Evolutionary conservation across 2,888 invertebrate genomes (phyloP), one percentile per base, ranked within the genome.

Genomic region (Tenthredo livida): DNA sequence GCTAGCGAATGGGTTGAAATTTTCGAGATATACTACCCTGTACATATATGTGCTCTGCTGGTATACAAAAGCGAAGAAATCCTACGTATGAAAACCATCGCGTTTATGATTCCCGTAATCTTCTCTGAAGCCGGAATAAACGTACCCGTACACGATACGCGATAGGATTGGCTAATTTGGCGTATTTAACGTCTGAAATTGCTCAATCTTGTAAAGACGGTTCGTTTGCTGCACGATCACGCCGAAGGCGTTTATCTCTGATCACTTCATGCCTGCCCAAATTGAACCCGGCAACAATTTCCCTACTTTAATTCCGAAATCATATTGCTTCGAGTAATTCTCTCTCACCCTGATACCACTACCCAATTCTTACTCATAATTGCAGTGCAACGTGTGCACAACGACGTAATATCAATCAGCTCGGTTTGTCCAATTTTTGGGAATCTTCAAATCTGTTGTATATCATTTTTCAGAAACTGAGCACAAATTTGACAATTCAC

Each of bases 121-220:
- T 70, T 37, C 37, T 70, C 70, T 17, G 7, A 5, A 17, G n/a
- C 21, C 25, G 61, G 12, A 25, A 10, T n/a, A n/a, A 10, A 25
- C 25, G 25, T 61, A 61, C 25, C 25, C 25, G 12, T 61, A 25
- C 25, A 61, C 25, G 61, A 61, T 29, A 70, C 70, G 37, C 70
- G 37, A 73, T 43, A 43, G 72, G 40, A 73, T 40, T 73, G 72
- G 72, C 40, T 73, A 73, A 73, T 73, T 73, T 73, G 12, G 72
- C 72, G 72, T 73, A 73, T 73, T 73, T 73, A 73, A 40, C 72
- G 25, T 73, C 43, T 73, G 72, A 73, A 73, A 73, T 73, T 73
- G 72, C 72, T 73, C 72, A 73, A 73, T 73, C 43, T 73, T n/a
- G 72, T 73, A 43, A 73, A 43, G 72, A 73, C 43, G 40, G 72